Evolutionary conservation across 2,888 invertebrate genomes (phyloP).

Genomic region (Dilophus febrilis): DNA sequence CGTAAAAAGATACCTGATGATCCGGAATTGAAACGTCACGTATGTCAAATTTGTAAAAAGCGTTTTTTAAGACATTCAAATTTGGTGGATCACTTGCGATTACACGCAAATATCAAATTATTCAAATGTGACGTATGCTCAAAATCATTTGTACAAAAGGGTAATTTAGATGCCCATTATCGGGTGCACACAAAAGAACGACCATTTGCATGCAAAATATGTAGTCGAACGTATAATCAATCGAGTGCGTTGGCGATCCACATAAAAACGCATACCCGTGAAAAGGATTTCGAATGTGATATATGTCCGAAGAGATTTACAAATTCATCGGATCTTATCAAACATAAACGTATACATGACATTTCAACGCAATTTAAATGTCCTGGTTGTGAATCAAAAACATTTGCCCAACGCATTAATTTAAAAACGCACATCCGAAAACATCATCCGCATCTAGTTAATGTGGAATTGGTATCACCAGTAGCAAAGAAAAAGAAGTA

Average conservation of each 20-base stretch:
- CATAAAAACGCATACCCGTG: conserved; percentile 15
- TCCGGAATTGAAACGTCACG: conserved; percentile 7
- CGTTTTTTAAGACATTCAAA: conserved; percentile 14
- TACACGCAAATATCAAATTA: conserved; percentile 14
- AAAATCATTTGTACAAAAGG: conserved; percentile 16
- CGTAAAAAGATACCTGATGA: too few species aligned
- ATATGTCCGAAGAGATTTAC: conserved; percentile 14
- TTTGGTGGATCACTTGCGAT: conserved; percentile 14
- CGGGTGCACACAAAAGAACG: conserved; percentile 14
- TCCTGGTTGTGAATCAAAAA: conserved; percentile 9
- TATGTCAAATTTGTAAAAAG: conserved; percentile 14
- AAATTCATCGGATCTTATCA: conserved; percentile 13
- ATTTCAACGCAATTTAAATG: conserved; percentile 11
- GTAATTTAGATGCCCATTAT: conserved; percentile 14
- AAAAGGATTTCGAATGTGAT: conserved; percentile 13
- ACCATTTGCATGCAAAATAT: conserved; percentile 13
- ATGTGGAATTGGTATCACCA: too few species aligned
- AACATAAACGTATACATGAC: conserved; percentile 14
- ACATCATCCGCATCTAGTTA: background rate
- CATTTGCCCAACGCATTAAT: conserved; percentile 12
- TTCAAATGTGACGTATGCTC: conserved; percentile 14
- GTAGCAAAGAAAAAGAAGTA: too few species aligned
- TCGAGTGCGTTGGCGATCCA: conserved; percentile 14
- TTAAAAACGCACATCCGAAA: background rate
- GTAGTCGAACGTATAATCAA: conserved; percentile 14